Evolutionary conservation across 1,140 invertebrate species (phyloP), one percentile per base, ranked within the genome.

Genomic region (Daktulosphaira vitifoliae): DNA sequence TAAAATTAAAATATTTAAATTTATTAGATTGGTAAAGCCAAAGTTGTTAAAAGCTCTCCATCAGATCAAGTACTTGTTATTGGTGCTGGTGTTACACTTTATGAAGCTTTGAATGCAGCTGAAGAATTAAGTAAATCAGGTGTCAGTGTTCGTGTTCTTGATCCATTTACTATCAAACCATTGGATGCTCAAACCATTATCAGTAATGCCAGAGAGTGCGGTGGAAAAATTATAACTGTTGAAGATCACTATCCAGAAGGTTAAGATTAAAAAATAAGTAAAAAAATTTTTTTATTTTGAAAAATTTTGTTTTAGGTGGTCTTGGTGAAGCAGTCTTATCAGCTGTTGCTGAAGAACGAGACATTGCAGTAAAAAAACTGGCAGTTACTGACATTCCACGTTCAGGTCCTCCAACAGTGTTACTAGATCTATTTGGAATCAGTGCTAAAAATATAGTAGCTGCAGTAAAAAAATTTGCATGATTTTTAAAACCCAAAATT

Each of bases 161-260:
- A 98, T 81, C 88, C 86, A 1, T 98, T 98, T 77, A 97, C 94
- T 2, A 81, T 99, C 54, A 98, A 99, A 77, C 96, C 96, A 0
- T 78, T 99, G 46, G 96, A 99, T 77, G 80, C 78, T 48, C 80
- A 81, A 1, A 79, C 84, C 0, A 84, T 99, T 29, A 76, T 89
- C 46, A 77, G 81, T 49, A 83, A 93, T 74, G 94, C 93, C 11
- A 81, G 82, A 51, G 83, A 87, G 51, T 85, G 82, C 66, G 87
- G 87, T 37, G 92, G 92, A 0, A 81, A 83, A 23, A 82, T 98
- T 38, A 71, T 99, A 46, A 93, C 93, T 26, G 92, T 97, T 5
- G 96, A 99, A 75, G 96, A 99, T 78, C 96, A 99, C 77, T 99
- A 99, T 74, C 81, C 86, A 48, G 87, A 92, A 78, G 91, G 88